Evolutionary conservation across 2,888 invertebrate species (phyloP).

Genomic region (Sinelater perroti): DNA sequence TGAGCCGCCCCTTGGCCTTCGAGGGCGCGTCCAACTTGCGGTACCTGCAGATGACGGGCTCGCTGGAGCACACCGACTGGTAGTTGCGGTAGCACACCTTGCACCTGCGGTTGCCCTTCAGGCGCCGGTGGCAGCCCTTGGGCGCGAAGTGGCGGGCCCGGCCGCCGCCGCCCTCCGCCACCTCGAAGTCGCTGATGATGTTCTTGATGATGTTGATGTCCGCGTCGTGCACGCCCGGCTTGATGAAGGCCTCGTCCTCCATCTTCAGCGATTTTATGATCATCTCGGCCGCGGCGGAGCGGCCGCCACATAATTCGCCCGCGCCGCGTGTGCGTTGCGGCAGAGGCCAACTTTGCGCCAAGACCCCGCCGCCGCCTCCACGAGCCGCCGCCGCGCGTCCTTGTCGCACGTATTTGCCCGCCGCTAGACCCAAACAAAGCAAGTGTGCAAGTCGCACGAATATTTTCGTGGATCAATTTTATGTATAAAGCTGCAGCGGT

Average conservation of each 20-base stretch:
- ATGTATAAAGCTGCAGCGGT: slow-evolving; percentile 26
- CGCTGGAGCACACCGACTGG: slow-evolving; percentile 47
- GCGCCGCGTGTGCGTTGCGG: slow-evolving; percentile 15
- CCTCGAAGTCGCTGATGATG: slow-evolving; percentile 57
- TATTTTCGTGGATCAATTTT: slow-evolving; percentile 41
- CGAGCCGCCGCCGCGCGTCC: slow-evolving; percentile 16
- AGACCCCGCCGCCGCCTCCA: neutral
- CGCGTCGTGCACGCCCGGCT: slow-evolving; percentile 41
- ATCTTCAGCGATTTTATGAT: slow-evolving; percentile 29
- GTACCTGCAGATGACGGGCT: slow-evolving; percentile 50
- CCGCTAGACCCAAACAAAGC: slow-evolving; percentile 29
- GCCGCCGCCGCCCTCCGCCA: slow-evolving; percentile 23
- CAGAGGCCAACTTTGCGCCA: slow-evolving; percentile 24
- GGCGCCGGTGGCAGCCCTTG: slow-evolving; percentile 12
- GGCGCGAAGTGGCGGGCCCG: slow-evolving; percentile 26
- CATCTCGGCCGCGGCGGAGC: slow-evolving; percentile 11
- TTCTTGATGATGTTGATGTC: slow-evolving; percentile 57
- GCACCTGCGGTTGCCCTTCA: slow-evolving; percentile 38
- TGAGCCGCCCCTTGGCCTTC: slow-evolving; percentile 5
- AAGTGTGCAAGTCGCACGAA: slow-evolving; percentile 32
- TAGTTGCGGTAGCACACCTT: slow-evolving; percentile 38
- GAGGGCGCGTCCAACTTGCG: slow-evolving; percentile 51
- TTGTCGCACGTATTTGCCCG: slow-evolving; percentile 31
- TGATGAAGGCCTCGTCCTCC: slow-evolving; percentile 26
- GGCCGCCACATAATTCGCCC: slow-evolving; percentile 1